These are phyloP conservation scores for Cryptus viduatorius DNA, from an alignment of 2,888 invertebrate genomes.

Conservation along the genomic window DNA sequence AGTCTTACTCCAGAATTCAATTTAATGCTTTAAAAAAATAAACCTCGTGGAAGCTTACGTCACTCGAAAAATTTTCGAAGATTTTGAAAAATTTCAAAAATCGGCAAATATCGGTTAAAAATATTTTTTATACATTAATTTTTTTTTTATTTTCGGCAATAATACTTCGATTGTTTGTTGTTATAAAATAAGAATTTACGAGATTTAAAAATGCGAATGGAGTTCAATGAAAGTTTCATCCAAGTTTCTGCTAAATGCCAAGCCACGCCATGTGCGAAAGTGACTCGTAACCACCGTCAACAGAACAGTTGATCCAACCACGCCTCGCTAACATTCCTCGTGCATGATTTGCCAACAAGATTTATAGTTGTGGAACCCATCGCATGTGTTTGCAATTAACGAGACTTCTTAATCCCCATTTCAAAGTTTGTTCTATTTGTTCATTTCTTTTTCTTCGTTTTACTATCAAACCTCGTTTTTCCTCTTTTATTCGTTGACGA, in stretches of 20 bases:
- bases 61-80: no score
- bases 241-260: not conserved
- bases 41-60: no score
- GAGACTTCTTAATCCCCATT: slow-evolving; percentile 55
- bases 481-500: slow-evolving; percentile 41
- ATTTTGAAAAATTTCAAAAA: no score
- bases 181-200: no score
- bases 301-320: not conserved
- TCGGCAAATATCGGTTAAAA: no score
- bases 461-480: slow-evolving; percentile 1
- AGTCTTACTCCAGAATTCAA: no score
- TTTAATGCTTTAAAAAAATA: no score
- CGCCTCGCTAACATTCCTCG: not conserved
- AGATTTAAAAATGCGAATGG: no score
- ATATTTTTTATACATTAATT: no score
- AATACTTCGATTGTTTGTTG: no score
- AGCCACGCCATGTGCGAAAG: slow-evolving; percentile 20
- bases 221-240: no score
- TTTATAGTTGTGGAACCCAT: slow-evolving; percentile 16
- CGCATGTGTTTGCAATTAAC: slow-evolving; percentile 67
- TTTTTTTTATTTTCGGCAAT: no score
- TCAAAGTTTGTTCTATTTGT: not conserved
- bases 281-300: slow-evolving; percentile 21
- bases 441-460: slow-evolving; percentile 15
- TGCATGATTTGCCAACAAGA: not conserved